Evolutionary conservation across 2,113 vertebrate genomes (phyloP), one percentile per base, ranked within the genome.

Genomic region (Solenodon paradoxus): DNA sequence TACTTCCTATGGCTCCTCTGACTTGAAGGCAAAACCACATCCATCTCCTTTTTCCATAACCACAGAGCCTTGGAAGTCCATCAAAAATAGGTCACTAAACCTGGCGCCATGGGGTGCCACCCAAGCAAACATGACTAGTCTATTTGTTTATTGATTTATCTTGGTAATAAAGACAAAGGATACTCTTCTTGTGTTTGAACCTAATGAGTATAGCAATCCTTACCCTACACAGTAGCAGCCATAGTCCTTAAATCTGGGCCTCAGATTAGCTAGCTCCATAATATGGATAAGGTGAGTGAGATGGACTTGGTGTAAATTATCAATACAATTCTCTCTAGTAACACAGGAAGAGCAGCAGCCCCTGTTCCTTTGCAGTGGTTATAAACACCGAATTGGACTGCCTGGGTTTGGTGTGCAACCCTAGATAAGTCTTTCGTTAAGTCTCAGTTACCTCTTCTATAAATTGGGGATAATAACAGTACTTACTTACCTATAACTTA

Each of bases 71-170:
- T 6, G 10, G 28, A 88, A 92, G 38, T 64, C 19, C 3, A 5
- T 87, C 53, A 38, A 61, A 83, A 30, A 64, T 1, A 63, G 28
- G 17, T 88, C 15, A 71, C 38, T 91, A 77, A 85, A 57, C 16
- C 32, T 77, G 7, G 68, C 45, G 24, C 19, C 40, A 77, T 3
- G 66, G 19, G 40, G 22, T 9, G 63, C 53, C 47, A 84, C 19
- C 28, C 26, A 68, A 89, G 79, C n/a, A 94, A 13, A n/a, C 72
- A 63, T 35, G 28, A 72, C 24, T 92, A 26, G 30, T 38, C 92
- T 96, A 35, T 69, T 78, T 40, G 53, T 45, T 68, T 19, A 30
- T 13, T 75, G 88, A 92, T 10, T 91, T 91, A 69, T 78, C 88
- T 63, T 63, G 55, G 7, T 32, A 84, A 82, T 47, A 87, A 95